Evolutionary conservation across 2,113 vertebrate genomes (phyloP), one percentile per base, ranked within the genome.

Genomic region (Cricetomys ansorgei): DNA sequence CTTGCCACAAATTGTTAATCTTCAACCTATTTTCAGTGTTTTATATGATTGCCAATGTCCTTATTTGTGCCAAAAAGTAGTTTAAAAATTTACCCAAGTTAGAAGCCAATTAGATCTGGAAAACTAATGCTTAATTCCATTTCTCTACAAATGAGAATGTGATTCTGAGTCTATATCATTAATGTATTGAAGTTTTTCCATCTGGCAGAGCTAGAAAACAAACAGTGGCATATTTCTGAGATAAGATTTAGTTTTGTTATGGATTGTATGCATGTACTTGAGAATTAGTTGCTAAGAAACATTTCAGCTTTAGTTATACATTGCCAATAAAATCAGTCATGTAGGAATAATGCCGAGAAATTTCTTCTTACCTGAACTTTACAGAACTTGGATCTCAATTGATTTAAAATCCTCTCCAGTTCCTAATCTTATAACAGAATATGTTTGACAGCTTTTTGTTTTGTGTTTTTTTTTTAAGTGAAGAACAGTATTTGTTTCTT

Each of bases 31-130:
- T 62, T 73, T 69, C 77, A 25, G 11, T 64, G 17, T 55, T 87
- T 87, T 72, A 7, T 69, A 4, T 55, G 23, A 5, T 53, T 55
- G 40, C 75, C 81, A 91, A 90, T 57, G 25, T 1, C 48, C 19
- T 3, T 45, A 31, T 48, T 76, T 59, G 27, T 73, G 48, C 72
- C 43, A 67, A 93, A 62, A 59, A 21, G 50, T 45, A 55, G 75
- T 17, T 88, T 84, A 91, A 87, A 72, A 19, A 85, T 94, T 84
- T 85, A 72, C 15, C 77, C 16, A 95, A 15, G 8, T 81, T 87
- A 21, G 7, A 92, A 92, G 12, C 57, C 27, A 31, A 64, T 31
- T 65, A 72, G 27, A 91, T 83, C 85, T 88, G 75, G 21, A 64
- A 88, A 64, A 76, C 7, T 31, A 15, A 93, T 34, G 3, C 12